Conservation (phyloP, 2,888 invertebrate genomes). For the Heliothis peltigera region DNA sequence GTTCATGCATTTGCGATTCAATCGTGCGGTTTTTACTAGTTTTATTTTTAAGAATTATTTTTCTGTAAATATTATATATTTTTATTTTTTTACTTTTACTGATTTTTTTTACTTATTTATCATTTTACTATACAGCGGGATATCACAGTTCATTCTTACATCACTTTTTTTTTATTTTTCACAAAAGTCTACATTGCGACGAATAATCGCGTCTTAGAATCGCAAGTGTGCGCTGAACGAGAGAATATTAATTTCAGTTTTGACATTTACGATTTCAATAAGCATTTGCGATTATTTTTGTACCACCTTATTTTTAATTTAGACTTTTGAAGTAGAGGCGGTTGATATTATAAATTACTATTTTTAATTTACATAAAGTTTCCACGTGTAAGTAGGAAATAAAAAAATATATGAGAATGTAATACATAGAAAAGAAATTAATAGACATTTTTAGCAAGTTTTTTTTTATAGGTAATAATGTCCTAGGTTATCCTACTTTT, state of each 20-base stretch:
- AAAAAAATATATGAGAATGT: too few relatives aligned
- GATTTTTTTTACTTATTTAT: background rate
- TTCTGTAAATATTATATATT: slow-evolving; percentile 16
- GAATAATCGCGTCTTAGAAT: slow-evolving; percentile 27
- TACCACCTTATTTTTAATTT: slow-evolving; percentile 47
- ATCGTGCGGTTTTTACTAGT: slow-evolving; percentile 11
- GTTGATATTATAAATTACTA: background rate
- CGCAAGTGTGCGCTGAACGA: slow-evolving; percentile 31
- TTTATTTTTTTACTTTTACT: background rate
- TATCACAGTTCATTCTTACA: background rate
- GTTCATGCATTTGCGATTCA: slow-evolving; percentile 41
- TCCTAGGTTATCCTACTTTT: too few relatives aligned
- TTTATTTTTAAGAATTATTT: slow-evolving; percentile 8
- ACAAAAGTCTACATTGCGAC: background rate
- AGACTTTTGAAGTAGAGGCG: slow-evolving; percentile 10
- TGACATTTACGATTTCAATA: slow-evolving; percentile 21
- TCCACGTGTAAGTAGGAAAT: too few relatives aligned
- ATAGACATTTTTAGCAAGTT: too few relatives aligned
- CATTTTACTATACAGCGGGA: background rate
- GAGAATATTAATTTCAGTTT: slow-evolving; percentile 7
- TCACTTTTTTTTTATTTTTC: slow-evolving; percentile 8
- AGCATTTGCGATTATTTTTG: slow-evolving; percentile 47
- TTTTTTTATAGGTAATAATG: too few relatives aligned
- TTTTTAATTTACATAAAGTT: too few relatives aligned
- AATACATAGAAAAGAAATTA: too few relatives aligned